These are phyloP conservation scores for Itoplectis maculator DNA, from an alignment of 2,888 invertebrate species.

Conservation along the genomic window DNA sequence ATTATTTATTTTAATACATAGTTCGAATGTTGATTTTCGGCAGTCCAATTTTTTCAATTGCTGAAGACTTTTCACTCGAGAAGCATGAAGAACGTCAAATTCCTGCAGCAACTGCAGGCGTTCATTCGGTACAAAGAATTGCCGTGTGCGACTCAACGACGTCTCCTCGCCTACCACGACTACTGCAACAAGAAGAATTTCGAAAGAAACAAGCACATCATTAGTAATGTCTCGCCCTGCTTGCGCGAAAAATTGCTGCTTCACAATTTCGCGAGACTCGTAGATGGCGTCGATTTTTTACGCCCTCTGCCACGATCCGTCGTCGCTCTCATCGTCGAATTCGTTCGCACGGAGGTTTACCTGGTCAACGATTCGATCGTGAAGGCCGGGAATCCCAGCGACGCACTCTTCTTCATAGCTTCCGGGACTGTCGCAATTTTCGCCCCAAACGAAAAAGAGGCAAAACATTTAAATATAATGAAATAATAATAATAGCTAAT, in stretches of 20 bases:
- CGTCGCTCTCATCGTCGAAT: conserved; percentile 77
- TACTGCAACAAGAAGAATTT: conserved; percentile 83
- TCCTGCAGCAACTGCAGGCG: conserved; percentile 82
- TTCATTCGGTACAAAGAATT: conserved; percentile 84
- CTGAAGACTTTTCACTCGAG: conserved; percentile 73
- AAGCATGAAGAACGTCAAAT: conserved; percentile 72
- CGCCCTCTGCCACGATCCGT: conserved; percentile 79
- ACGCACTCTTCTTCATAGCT: conserved; percentile 83
- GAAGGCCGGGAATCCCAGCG: conserved; percentile 79
- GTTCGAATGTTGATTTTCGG: conserved; percentile 1
- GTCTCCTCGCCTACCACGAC: conserved; percentile 81
- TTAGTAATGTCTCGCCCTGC: conserved; percentile 82
- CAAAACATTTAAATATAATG: conserved; percentile 62
- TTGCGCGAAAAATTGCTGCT: conserved; percentile 82
- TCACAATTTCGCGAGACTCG: conserved; percentile 79
- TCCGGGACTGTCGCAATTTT: conserved; percentile 85
- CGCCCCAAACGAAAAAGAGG: conserved; percentile 83
- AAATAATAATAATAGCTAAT: too few species aligned
- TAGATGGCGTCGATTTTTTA: conserved; percentile 83
- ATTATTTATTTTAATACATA: neutral
- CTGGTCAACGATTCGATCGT: conserved; percentile 83
- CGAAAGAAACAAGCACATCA: conserved; percentile 82
- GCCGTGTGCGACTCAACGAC: conserved; percentile 79
- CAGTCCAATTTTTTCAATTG: conserved; percentile 77
- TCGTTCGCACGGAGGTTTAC: conserved; percentile 81